Evolutionary conservation across 2,113 vertebrate species (phyloP).

Genomic region (Labeo catla): DNA sequence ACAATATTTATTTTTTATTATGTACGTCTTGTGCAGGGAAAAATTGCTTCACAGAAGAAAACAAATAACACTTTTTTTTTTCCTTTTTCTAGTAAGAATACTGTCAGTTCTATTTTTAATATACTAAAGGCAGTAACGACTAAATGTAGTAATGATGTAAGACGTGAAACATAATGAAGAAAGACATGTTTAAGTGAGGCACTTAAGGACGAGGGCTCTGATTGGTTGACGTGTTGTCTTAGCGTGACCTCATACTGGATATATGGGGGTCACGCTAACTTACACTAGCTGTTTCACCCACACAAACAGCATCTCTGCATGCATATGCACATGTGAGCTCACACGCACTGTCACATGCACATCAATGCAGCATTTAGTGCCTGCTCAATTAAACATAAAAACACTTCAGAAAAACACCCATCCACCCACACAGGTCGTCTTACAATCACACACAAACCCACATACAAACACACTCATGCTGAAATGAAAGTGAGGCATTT

Average conservation of each 20-base stretch:
- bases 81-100: neutral
- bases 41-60: neutral
- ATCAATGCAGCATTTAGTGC: constrained; percentile 62
- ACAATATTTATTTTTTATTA: neutral
- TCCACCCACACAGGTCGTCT: constrained; percentile 73
- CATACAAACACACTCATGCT: constrained; percentile 15
- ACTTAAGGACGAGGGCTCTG: neutral
- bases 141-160: neutral
- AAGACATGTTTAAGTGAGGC: neutral
- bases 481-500: neutral
- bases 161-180: neutral
- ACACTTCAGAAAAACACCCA: constrained; percentile 72
- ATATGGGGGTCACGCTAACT: neutral
- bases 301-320: constrained; percentile 64
- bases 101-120: neutral
- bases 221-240: neutral
- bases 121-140: neutral
- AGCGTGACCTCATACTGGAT: neutral
- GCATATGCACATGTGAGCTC: constrained; percentile 63
- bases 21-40: neutral
- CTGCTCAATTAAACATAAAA: constrained; percentile 67
- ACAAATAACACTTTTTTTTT: neutral
- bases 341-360: constrained; percentile 70
- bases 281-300: constrained; percentile 51
- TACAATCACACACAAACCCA: constrained; percentile 37